These are phyloP conservation scores for Criorhina ranunculi DNA, from an alignment of 2,888 invertebrate species.

Conservation along the genomic window DNA sequence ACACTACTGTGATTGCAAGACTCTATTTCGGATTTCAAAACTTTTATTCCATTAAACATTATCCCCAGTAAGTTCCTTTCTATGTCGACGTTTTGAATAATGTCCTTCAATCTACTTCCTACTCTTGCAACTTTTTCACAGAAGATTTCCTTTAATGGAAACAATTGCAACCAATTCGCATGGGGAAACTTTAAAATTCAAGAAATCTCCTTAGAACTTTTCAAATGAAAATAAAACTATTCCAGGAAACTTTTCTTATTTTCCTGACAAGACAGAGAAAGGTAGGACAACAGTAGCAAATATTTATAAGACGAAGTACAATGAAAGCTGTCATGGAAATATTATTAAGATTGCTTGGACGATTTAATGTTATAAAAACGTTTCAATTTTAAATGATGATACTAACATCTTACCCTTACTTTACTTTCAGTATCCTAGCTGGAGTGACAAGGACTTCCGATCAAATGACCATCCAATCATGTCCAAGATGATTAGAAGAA, in stretches of 20 bases:
- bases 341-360: too few species aligned
- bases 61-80: not conserved
- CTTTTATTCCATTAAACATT: not conserved
- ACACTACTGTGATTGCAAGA: too few species aligned
- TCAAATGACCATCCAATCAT: slow-evolving; percentile 62
- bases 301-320: too few species aligned
- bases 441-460: not conserved
- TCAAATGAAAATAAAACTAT: not conserved
- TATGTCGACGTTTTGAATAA: not conserved
- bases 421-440: not conserved
- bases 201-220: not conserved
- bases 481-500: slow-evolving; percentile 47
- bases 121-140: not conserved
- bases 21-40: not conserved
- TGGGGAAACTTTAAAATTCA: not conserved
- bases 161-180: not conserved
- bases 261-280: not conserved
- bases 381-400: not conserved
- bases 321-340: too few species aligned
- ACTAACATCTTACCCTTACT: not conserved
- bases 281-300: not conserved
- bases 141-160: not conserved
- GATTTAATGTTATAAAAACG: too few species aligned
- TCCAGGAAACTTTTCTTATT: not conserved
- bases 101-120: not conserved